phyloP scores from a whole-genome alignment of 2,888 invertebrate species.

The Embidobia sp. region DNA sequence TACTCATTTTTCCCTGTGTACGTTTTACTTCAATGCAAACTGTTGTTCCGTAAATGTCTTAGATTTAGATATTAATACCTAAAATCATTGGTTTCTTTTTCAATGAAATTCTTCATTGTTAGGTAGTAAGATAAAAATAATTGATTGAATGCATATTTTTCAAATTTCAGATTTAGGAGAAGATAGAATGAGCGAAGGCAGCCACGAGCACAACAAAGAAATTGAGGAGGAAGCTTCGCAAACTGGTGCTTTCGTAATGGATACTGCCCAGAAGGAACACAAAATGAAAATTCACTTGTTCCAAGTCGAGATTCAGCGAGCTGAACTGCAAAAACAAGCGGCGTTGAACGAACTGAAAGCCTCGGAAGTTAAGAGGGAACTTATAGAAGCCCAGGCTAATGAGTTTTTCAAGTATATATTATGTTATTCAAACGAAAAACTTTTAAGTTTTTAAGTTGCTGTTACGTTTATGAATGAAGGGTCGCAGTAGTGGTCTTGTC shows the following conservation, averaged over 20 bases:
- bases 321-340: slow-evolving; percentile 72
- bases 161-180: slow-evolving; percentile 28
- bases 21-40: too few relatives aligned
- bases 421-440: background rate
- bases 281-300: slow-evolving; percentile 72
- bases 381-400: slow-evolving; percentile 69
- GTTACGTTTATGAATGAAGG: too few relatives aligned
- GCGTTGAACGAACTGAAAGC: slow-evolving; percentile 73
- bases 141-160: background rate
- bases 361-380: slow-evolving; percentile 71
- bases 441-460: background rate
- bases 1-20: too few relatives aligned
- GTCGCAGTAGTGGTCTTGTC: too few relatives aligned
- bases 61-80: too few relatives aligned
- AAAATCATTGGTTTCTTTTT: too few relatives aligned
- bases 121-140: too few relatives aligned
- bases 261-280: slow-evolving; percentile 70
- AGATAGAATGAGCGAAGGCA: slow-evolving; percentile 30
- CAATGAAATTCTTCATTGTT: too few relatives aligned
- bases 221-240: slow-evolving; percentile 47
- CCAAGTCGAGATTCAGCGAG: slow-evolving; percentile 72
- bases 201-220: slow-evolving; percentile 11
- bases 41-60: too few relatives aligned
- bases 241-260: slow-evolving; percentile 65
- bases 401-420: slow-evolving; percentile 70